Percentiles rank a stretch among this genome's conserved stretches.
phyloP scores from a whole-genome alignment of 2,113 vertebrate genomes.

The Cacatua alba region DNA sequence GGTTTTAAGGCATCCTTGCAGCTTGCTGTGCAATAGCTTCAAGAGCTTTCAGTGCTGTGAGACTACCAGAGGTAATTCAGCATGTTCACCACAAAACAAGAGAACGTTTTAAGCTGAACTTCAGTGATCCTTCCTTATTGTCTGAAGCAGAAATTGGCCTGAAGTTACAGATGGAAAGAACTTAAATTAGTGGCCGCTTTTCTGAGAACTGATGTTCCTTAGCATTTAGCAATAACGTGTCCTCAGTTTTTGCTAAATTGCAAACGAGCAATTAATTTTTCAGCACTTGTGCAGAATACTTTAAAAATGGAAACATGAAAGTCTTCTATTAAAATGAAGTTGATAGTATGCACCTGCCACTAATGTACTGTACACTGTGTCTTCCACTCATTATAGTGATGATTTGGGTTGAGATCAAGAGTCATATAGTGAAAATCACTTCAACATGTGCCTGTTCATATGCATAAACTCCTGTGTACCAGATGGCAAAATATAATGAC shows the following conservation, averaged over 20 bases:
- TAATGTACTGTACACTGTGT: constrained; percentile 76
- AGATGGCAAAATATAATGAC: constrained; percentile 88
- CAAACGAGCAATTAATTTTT: constrained; percentile 79
- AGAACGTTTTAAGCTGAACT: neutral
- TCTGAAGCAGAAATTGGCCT: constrained; percentile 26
- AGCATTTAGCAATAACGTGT: constrained; percentile 66
- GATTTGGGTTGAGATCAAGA: constrained; percentile 82
- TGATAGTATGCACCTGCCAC: constrained; percentile 81
- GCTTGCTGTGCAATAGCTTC: neutral
- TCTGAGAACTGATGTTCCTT: constrained; percentile 65
- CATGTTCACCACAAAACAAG: neutral
- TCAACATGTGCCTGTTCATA: constrained; percentile 81
- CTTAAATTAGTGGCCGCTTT: constrained; percentile 43
- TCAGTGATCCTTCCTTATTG: neutral
- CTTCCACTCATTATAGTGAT: constrained; percentile 82
- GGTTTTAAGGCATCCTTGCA: neutral
- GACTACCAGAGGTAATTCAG: neutral
- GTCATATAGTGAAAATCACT: constrained; percentile 83
- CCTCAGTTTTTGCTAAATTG: constrained; percentile 73
- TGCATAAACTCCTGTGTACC: constrained; percentile 84
- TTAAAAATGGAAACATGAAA: constrained; percentile 80
- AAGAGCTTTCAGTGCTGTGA: neutral
- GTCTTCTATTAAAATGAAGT: constrained; percentile 79
- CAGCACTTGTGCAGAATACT: constrained; percentile 76
- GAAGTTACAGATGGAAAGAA: constrained; percentile 45